Base-by-base conservation (phyloP, 2,888 invertebrate genomes). In the Acrobasis consociella region DNA sequence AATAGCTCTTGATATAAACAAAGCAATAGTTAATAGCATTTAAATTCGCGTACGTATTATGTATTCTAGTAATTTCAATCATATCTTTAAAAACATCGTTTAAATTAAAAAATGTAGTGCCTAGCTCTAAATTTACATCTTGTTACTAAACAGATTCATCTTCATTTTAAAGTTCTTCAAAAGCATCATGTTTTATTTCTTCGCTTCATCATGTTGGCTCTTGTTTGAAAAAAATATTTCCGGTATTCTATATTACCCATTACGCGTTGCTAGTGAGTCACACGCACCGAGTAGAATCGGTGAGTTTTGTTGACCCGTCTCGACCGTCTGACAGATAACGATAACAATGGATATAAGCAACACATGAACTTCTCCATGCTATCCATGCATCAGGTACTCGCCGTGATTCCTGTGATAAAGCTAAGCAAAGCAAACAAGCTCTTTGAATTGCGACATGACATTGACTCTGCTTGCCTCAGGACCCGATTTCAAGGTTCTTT, bases 201-300 rank as follows among this genome's bases (percentile, higher is more conserved):
- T 42, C 2, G 5, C n/a, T 46, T 46, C 46, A 46, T 46, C 13
- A n/a, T 3, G 13, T 46, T 46, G 46, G 13, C 5, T 11, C n/a
- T 46, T 7, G 46, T 5, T 46, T 13, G 5, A 31, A 31, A 31
- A 31, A 31, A 46, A 46, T 42, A 42, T 42, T 11, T 42, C n/a
- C 46, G 46, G 46, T 46, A 46, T 46, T 46, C 46, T 46, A 46
- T 11, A 46, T 46, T 46, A 13, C 46, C 46, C n/a, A 46, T 46
- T 13, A 13, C n/a, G n/a, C 46, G 46, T n/a, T 46, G n/a, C 46
- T 38, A 49, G 16, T 60, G 59, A 60, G 59, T 60, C 59, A 60
- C 50, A 37, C 16, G 46, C 46, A 51, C 39, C 51, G 9, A 53
- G 13, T 9, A n/a, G 17, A 42, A 42, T 60, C 60, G 17, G 17